These are phyloP conservation scores for Chelonus formosanus DNA, from an alignment of 2,888 invertebrate genomes.

Conservation along the genomic window DNA sequence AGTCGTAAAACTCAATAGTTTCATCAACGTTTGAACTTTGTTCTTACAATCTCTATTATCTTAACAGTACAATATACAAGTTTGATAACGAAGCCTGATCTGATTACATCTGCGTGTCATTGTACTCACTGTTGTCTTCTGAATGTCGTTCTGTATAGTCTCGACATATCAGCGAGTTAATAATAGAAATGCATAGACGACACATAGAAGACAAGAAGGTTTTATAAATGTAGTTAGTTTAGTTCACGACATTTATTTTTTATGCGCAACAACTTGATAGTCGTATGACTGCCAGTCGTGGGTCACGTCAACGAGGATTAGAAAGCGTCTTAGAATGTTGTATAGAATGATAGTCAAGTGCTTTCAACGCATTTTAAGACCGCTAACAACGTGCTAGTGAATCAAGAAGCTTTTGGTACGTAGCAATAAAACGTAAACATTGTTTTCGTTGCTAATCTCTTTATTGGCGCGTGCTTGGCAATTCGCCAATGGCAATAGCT, in stretches of 20 bases:
- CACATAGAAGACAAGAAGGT: conserved; percentile 1
- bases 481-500: conserved; percentile 47
- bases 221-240: neutral
- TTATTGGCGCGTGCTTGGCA: conserved; percentile 59
- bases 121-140: conserved; percentile 20
- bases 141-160: conserved; percentile 15
- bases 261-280: neutral
- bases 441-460: conserved; percentile 58
- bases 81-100: conserved; percentile 15
- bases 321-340: conserved; percentile 2
- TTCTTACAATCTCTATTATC: conserved; percentile 1
- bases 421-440: conserved; percentile 49
- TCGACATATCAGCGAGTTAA: conserved; percentile 8
- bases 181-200: conserved; percentile 14
- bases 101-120: conserved; percentile 20
- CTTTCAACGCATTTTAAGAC: conserved; percentile 20
- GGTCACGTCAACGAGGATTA: conserved; percentile 1
- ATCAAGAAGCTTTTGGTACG: conserved; percentile 13
- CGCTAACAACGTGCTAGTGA: conserved; percentile 15
- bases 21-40: neutral
- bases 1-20: too few relatives aligned
- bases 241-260: neutral
- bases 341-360: conserved; percentile 1
- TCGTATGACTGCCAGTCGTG: neutral
- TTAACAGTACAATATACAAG: neutral